phyloP scores from a whole-genome alignment of 2,797 vertebrate genomes.

The Amphiprion clarkii region DNA sequence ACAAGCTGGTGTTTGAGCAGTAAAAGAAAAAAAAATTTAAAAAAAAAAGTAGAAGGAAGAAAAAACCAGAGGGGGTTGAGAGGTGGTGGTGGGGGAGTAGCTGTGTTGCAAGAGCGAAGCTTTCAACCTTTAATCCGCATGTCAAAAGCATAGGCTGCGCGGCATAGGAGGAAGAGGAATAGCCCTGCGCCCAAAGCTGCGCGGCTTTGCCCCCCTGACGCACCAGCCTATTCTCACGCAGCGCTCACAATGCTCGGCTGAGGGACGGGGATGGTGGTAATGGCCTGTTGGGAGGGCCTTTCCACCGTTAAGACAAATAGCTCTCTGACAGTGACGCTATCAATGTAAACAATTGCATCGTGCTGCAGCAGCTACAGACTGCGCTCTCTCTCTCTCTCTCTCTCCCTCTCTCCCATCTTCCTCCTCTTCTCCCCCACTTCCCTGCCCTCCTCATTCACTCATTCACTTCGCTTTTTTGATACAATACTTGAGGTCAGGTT shows the following conservation, averaged over 20 bases:
- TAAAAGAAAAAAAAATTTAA: conserved; percentile 5
- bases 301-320: conserved; percentile 73
- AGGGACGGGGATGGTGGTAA: conserved; percentile 66
- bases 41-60: no score
- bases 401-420: background rate
- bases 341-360: conserved; percentile 77
- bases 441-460: conserved; percentile 49
- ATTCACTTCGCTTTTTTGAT: conserved; percentile 71
- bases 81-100: background rate
- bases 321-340: conserved; percentile 75
- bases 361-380: conserved; percentile 52
- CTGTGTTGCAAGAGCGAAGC: conserved; percentile 73
- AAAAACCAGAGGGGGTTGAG: conserved; percentile 44
- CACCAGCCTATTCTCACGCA: conserved; percentile 68
- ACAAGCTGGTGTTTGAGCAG: conserved; percentile 57
- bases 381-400: background rate
- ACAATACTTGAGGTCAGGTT: conserved; percentile 87
- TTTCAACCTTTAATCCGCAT: conserved; percentile 83
- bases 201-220: conserved; percentile 48
- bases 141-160: conserved; percentile 78
- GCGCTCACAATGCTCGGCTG: conserved; percentile 60
- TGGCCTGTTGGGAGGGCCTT: conserved; percentile 68
- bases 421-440: background rate
- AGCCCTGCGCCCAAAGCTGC: conserved; percentile 42
- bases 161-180: conserved; percentile 69